phyloP scores from a whole-genome alignment of 2,113 vertebrate genomes.

The Indicator indicator region DNA sequence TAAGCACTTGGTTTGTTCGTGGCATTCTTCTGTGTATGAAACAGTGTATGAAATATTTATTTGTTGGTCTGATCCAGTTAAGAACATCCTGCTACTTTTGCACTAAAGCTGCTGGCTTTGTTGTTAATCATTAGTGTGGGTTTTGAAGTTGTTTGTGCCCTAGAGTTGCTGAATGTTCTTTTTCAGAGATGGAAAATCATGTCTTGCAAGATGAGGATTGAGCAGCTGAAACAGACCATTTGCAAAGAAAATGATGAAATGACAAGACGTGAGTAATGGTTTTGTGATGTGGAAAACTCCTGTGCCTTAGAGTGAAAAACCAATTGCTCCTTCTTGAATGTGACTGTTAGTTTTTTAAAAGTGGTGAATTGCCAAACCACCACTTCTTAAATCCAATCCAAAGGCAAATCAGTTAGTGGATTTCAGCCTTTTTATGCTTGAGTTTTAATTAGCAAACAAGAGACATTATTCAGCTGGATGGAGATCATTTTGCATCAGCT shows the following conservation, averaged over 20 bases:
- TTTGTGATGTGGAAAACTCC: background rate
- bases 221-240: conserved; percentile 94
- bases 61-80: background rate
- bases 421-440: background rate
- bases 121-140: conserved; percentile 12
- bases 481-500: conserved; percentile 36
- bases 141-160: conserved; percentile 11
- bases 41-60: background rate
- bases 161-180: conserved; percentile 40
- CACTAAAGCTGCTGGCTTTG: conserved; percentile 4
- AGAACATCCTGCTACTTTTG: conserved; percentile 14
- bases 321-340: background rate
- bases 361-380: background rate
- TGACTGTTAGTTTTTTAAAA: background rate
- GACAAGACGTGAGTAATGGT: conserved; percentile 84
- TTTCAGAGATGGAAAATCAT: conserved; percentile 98
- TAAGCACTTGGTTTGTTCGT: background rate
- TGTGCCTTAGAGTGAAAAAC: background rate
- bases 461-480: conserved; percentile 33
- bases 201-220: conserved; percentile 95
- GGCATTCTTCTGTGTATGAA: background rate
- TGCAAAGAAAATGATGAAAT: conserved; percentile 88
- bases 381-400: background rate
- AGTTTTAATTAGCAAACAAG: conserved; percentile 49
- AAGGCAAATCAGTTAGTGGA: background rate